These are phyloP conservation scores for Hiodon tergisus DNA, from an alignment of 2,113 vertebrate genomes.

Conservation along the genomic window DNA sequence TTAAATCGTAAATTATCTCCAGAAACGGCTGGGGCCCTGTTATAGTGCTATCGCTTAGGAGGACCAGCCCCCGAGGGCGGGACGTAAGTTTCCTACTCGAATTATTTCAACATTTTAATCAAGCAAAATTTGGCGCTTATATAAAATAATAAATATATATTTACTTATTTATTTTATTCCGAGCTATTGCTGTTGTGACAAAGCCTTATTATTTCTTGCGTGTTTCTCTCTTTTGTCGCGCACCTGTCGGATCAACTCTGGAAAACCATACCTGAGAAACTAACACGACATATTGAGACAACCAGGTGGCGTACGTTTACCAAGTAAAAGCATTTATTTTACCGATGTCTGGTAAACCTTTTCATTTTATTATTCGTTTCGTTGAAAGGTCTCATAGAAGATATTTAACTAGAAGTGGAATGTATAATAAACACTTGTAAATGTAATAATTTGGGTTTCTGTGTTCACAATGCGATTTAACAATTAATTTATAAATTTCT, in stretches of 20 bases:
- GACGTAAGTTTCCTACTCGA: slow-evolving; percentile 22
- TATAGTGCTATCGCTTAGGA: slow-evolving; percentile 56
- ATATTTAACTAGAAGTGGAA: too few species aligned
- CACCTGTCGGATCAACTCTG: neutral
- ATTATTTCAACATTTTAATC: neutral
- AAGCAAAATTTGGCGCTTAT: neutral
- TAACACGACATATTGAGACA: slow-evolving; percentile 44
- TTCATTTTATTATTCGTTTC: neutral
- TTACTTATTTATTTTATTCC: too few species aligned
- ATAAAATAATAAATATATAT: neutral
- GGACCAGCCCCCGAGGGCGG: slow-evolving; percentile 58
- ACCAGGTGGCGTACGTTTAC: slow-evolving; percentile 61
- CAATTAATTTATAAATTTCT: neutral
- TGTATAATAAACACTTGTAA: neutral
- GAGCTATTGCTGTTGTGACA: too few species aligned
- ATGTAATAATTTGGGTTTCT: neutral
- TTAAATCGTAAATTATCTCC: slow-evolving; percentile 43
- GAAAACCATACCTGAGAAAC: neutral
- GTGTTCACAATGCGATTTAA: neutral
- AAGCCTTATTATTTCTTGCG: neutral
- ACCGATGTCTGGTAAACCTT: neutral
- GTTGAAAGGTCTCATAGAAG: neutral
- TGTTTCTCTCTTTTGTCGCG: neutral
- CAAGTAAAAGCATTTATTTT: slow-evolving; percentile 33
- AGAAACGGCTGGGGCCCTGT: slow-evolving; percentile 33